Evolutionary conservation across 2,797 vertebrate species (phyloP), one percentile per base, ranked within the genome.

Genomic region (Pipistrellus nathusii): DNA sequence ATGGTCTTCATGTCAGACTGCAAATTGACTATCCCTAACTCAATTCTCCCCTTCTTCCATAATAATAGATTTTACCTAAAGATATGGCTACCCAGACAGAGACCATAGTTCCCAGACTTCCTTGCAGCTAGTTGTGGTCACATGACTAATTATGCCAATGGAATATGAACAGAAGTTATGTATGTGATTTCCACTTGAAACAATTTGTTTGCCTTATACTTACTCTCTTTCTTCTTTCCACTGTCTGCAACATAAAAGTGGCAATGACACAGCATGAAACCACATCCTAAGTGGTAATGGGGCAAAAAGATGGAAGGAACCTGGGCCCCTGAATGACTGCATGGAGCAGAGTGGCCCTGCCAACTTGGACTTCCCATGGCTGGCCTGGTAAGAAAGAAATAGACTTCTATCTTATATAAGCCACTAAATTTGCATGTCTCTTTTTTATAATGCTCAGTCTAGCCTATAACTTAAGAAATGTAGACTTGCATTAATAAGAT

Each of bases 151-250:
- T 14, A 68, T 7, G 46, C 62, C 32, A 48, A 13, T 3, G 5
- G 23, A 80, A 57, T 30, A 20, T 3, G 35, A 66, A n/a, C 0
- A 0, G 23, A 32, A 30, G 25, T 1, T 1, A 84, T 17, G 0
- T 0, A 25, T 12, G 30, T 1, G 3, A 27, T 55, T 71, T 76
- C 72, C 38, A 20, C 80, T 73, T 48, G 27, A 38, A 51, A 66
- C 8, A 41, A 13, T 38, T 8, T 62, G 35, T 38, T 38, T n/a
- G 62, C 51, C 8, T 57, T 20, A 48, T 6, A 30, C 71, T 21
- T 20, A 10, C 21, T 23, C 35, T 62, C 44, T n/a, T 55, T 64
- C 59, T 87, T 69, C 41, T 88, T 11, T 6, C 35, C 30, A 1
- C 0, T 7, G 48, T 32, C 85, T 46, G 53, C 32, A 71, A 21